Base-by-base conservation (phyloP, 2,888 invertebrate species). In the Autographa gamma region DNA sequence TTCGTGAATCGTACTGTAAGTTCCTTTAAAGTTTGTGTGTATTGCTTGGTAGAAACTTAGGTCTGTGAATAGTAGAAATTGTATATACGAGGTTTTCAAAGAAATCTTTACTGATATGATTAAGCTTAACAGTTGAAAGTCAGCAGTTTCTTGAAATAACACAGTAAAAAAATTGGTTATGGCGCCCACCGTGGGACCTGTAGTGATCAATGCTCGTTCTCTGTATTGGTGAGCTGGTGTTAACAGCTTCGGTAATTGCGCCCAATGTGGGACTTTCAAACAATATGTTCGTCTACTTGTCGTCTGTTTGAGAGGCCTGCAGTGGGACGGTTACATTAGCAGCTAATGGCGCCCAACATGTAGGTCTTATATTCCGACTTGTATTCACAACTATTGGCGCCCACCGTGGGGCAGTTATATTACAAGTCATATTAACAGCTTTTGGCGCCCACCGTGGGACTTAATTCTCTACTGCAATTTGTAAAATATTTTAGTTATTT, bases 231-330 rank as follows among this genome's bases (percentile, higher is more conserved):
- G n/a, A n/a, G 43, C 16, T 43, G 14, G 43, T 14, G 16, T 16
- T 43, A 16, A 43, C 43, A 43, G 43, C 43, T 43, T 43, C 16
- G 43, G 43, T 43, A 43, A 43, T 43, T 16, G 43, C 43, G 16
- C 14, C 43, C 43, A 43, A 2, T 16, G 43, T 43, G 43, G 43
- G 43, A 16, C 43, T 2, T 3, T 8, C 43, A 43, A 43, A 14
- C 14, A n/a, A n/a, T n/a, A 14, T n/a, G n/a, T 5, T n/a, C 1
- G 6, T 48, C 48, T 48, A n/a, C n/a, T 48, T n/a, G 48, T 48
- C n/a, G n/a, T n/a, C 48, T 48, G 48, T 48, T n/a, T 48, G 48
- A 48, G 48, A 48, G n/a, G 48, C 48, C 48, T 48, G 48, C 48
- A 48, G 48, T n/a, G n/a, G 48, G 48, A n/a, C 48, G 14, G 43